Percentiles rank a stretch among this genome's conserved stretches.
These are phyloP conservation scores for Liodrosophila aerea DNA, from an alignment of 2,888 invertebrate species.

Conservation along the genomic window DNA sequence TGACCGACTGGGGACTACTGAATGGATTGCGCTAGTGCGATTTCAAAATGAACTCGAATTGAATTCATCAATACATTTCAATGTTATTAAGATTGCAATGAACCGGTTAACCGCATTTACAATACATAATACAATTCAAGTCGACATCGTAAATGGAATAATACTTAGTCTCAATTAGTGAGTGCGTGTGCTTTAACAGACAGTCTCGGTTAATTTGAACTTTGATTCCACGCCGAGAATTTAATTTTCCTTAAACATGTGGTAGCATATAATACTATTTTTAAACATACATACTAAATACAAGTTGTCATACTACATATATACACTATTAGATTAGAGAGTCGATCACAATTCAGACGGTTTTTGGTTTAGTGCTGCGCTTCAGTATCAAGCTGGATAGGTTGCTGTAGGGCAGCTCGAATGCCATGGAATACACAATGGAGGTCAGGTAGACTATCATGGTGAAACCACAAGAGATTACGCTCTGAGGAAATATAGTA, in stretches of 20 bases:
- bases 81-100: too few relatives aligned
- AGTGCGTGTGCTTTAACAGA: too few relatives aligned
- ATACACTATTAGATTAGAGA: constrained; percentile 24
- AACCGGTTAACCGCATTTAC: too few relatives aligned
- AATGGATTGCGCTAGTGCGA: too few relatives aligned
- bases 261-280: constrained; percentile 19
- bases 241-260: constrained; percentile 33
- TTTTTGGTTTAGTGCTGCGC: constrained; percentile 50
- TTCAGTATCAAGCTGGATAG: constrained; percentile 72
- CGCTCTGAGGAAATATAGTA: constrained; percentile 51
- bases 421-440: constrained; percentile 79
- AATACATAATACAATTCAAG: too few relatives aligned
- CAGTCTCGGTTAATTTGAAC: too few relatives aligned
- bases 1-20: too few relatives aligned
- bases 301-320: constrained; percentile 30
- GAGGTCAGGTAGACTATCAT: constrained; percentile 78
- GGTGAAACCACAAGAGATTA: constrained; percentile 78
- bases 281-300: constrained; percentile 15
- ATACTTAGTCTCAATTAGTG: too few relatives aligned
- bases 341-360: constrained; percentile 54
- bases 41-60: too few relatives aligned
- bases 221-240: not conserved
- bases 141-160: too few relatives aligned
- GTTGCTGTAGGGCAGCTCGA: constrained; percentile 81
- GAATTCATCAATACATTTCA: too few relatives aligned